Conservation (phyloP, 2,797 vertebrate species). For the Cynopterus sphinx region DNA sequence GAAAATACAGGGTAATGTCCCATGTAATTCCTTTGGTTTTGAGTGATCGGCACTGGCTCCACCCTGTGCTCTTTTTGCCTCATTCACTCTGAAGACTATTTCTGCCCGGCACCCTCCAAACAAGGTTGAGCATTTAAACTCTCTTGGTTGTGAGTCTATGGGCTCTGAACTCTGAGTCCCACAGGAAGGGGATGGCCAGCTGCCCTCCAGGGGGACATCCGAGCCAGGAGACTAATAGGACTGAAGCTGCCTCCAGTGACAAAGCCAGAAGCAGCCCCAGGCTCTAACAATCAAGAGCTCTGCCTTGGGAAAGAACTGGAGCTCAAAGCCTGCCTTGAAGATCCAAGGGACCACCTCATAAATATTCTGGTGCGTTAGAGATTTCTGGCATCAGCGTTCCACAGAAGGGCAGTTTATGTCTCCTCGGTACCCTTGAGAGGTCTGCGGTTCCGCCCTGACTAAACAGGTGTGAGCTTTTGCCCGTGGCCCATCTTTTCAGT, state of each 20-base stretch:
- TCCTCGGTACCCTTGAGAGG: not conserved
- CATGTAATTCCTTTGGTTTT: conserved; percentile 65
- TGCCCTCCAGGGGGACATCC: not conserved
- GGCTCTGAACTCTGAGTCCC: not conserved
- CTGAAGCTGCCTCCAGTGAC: not conserved
- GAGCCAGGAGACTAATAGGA: not conserved
- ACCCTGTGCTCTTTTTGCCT: not conserved
- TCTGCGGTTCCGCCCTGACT: not conserved
- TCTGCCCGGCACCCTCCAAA: not conserved
- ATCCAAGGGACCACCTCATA: not conserved
- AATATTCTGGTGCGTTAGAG: not conserved
- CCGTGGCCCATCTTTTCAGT: not conserved
- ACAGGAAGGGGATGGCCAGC: not conserved
- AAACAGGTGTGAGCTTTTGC: not conserved
- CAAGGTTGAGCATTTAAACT: not conserved
- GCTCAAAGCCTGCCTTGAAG: conserved; percentile 33
- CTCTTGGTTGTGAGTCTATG: not conserved
- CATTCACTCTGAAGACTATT: not conserved
- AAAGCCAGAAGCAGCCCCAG: not conserved
- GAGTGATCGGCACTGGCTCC: conserved; percentile 9
- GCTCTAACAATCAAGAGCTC: not conserved
- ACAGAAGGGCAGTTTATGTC: not conserved
- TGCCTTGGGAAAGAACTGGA: not conserved
- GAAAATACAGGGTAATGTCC: conserved; percentile 54
- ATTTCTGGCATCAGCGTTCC: not conserved